These are phyloP conservation scores for Mesoligia furuncula DNA, from an alignment of 2,888 invertebrate genomes.

Conservation along the genomic window DNA sequence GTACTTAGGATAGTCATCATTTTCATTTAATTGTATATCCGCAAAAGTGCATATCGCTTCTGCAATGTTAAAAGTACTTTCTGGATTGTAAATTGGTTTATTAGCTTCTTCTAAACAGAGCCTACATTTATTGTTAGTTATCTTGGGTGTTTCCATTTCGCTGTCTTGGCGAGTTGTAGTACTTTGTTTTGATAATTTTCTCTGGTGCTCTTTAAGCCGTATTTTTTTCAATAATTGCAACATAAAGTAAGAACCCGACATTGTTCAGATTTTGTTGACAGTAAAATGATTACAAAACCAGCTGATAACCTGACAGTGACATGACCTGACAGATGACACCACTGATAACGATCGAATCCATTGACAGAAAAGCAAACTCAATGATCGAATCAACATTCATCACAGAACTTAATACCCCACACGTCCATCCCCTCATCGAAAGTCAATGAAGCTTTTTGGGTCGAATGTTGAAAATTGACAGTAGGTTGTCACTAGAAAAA, in stretches of 20 bases:
- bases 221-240: slow-evolving; percentile 47
- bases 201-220: slow-evolving; percentile 17
- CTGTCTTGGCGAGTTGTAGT: not conserved
- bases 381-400: too few species aligned
- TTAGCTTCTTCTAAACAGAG: slow-evolving; percentile 79
- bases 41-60: slow-evolving; percentile 75
- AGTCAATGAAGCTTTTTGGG: too few species aligned
- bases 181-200: not conserved
- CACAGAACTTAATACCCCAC: too few species aligned
- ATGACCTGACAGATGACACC: not conserved
- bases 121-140: slow-evolving; percentile 70
- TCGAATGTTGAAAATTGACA: too few species aligned
- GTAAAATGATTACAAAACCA: not conserved
- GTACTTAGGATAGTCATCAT: slow-evolving; percentile 75
- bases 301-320: not conserved
- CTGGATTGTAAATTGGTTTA: slow-evolving; percentile 71
- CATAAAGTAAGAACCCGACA: slow-evolving; percentile 59
- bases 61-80: slow-evolving; percentile 67
- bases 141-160: not conserved
- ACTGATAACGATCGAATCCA: too few species aligned
- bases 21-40: slow-evolving; percentile 71
- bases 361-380: too few species aligned
- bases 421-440: too few species aligned
- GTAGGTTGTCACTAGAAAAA: too few species aligned
- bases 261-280: slow-evolving; percentile 7